Evolutionary conservation across 2,797 vertebrate genomes (phyloP), one percentile per base, ranked within the genome.

Genomic region (Darevskia nairensis): DNA sequence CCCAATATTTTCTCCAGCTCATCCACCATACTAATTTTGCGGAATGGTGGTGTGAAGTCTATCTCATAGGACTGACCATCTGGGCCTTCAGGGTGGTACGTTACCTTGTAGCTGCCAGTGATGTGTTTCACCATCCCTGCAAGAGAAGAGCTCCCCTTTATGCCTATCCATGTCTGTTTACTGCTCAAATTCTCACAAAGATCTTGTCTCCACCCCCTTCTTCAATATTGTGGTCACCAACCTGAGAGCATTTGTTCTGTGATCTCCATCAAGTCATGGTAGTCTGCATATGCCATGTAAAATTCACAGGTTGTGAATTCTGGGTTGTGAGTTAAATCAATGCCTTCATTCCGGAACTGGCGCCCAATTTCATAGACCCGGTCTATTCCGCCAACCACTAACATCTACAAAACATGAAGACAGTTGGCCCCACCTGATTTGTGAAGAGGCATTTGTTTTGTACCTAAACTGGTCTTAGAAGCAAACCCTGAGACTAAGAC

Each of bases 271-370:
- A 99, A 92, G 94, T 99, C 99, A 0, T 98, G 76, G 94, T 99
- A 99, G 95, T 99, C 99, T 0, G 99, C 99, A 39, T 99, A 99
- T 2, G 99, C 99, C 99, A 99, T 99, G 88, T 99, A 99, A 95
- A 99, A 99, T 89, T 99, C 99, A 94, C 99, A 99, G 82, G 99
- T 99, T 89, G 99, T 99, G 95, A 99, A 99, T 95, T 99, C 99
- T 19, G 99, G 99, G 94, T 99, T 99, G 91, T 99, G 99, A 72
- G 99, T 99, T 79, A 99, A 96, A 96, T 99, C 99, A 5, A 99
- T 99, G 89, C 99, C 98, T 96, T 99, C 99, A 8, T 99, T 99
- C 93, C 99, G 97, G 96, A 99, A 99, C 96, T 99, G 99, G 85
- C 99, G 98, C 1, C 99, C 99, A 21, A 99, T 95, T 95, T 99